phyloP scores from a whole-genome alignment of 2,113 vertebrate genomes.

The Rhadina sibilatrix region DNA sequence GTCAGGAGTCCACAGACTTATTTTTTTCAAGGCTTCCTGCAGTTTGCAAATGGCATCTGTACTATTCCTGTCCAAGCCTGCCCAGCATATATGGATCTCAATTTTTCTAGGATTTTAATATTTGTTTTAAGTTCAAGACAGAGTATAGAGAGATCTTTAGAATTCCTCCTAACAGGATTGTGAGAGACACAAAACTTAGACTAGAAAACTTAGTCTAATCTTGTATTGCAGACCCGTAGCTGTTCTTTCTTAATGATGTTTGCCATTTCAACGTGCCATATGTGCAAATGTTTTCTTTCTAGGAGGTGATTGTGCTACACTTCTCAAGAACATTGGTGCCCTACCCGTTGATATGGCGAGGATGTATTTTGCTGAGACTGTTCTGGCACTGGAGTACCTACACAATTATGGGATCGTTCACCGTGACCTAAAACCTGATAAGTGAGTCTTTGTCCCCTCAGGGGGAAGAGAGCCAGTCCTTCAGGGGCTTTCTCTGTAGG shows the following conservation, averaged over 20 bases:
- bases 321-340: constrained; percentile 95
- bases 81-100: background rate
- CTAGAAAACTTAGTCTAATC: background rate
- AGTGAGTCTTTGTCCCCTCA: constrained; percentile 76
- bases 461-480: background rate
- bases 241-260: background rate
- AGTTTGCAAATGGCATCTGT: background rate
- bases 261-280: background rate
- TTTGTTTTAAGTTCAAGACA: background rate
- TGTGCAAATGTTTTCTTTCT: background rate
- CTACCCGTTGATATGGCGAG: constrained; percentile 94
- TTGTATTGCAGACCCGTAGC: background rate
- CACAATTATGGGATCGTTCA: constrained; percentile 99
- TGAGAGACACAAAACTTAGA: background rate
- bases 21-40: background rate
- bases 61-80: background rate
- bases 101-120: background rate
- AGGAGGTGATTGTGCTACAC: constrained; percentile 96
- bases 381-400: constrained; percentile 92
- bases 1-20: background rate
- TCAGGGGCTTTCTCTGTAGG: background rate
- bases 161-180: background rate
- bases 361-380: constrained; percentile 97
- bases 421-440: constrained; percentile 96
- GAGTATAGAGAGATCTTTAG: background rate